Conservation (phyloP, 1,140 invertebrate genomes). For the Microvelia longipes region DNA sequence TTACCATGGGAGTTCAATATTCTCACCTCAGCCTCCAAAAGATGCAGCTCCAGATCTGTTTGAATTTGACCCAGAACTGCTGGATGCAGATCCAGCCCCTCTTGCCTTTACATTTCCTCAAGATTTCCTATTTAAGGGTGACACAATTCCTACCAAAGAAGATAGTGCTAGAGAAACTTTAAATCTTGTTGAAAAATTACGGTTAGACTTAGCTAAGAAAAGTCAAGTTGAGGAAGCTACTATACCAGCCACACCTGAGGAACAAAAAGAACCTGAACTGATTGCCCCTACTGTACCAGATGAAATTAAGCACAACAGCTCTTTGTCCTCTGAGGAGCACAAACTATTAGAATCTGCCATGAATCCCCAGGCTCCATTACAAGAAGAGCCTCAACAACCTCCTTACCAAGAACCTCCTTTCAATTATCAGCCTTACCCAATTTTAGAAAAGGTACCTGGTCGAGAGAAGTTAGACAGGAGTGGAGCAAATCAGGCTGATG, state of each 20-base stretch:
- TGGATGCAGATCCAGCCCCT: conserved; percentile 25
- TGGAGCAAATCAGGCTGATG: conserved; percentile 38
- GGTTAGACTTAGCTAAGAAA: conserved; percentile 49
- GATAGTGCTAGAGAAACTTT: conserved; percentile 56
- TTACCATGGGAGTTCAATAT: conserved; percentile 42
- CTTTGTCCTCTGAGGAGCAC: background rate
- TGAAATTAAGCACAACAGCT: conserved; percentile 13
- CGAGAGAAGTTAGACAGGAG: conserved; percentile 31
- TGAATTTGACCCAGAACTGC: conserved; percentile 38
- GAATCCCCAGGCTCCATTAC: conserved; percentile 7
- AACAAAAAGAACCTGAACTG: conserved; percentile 8
- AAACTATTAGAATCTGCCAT: conserved; percentile 10
- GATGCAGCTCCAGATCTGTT: conserved; percentile 43
- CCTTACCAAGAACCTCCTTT: conserved; percentile 14
- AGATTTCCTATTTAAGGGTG: conserved; percentile 53
- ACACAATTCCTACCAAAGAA: conserved; percentile 65
- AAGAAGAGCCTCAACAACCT: conserved; percentile 9
- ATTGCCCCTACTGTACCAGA: conserved; percentile 12
- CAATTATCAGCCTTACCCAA: conserved; percentile 16
- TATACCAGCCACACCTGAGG: background rate
- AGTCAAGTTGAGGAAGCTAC: conserved; percentile 23
- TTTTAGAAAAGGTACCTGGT: conserved; percentile 21
- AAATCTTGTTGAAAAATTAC: conserved; percentile 58
- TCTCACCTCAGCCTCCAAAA: conserved; percentile 51
- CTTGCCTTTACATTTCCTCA: conserved; percentile 47